Evolutionary conservation across 1,140 invertebrate species (phyloP), one percentile per base, ranked within the genome.

Genomic region (Leptinotarsa defecta): DNA sequence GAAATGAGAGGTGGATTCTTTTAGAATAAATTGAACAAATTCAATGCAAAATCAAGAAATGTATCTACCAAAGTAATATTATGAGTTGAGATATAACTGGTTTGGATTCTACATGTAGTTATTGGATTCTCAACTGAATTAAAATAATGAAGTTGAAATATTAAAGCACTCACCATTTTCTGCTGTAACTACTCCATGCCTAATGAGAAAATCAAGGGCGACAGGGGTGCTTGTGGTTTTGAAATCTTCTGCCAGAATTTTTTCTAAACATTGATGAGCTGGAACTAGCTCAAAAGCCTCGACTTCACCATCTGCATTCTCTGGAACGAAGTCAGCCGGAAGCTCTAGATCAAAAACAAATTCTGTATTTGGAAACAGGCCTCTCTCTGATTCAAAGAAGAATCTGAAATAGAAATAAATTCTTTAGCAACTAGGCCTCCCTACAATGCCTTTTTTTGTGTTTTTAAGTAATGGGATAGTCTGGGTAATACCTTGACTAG

Each of bases 341-440:
- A 98, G 86, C 87, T 97, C 95, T 77, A 98, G 88, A 86, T 98
- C 97, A 86, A 93, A 98, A n/a, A 97, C 92, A 87, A 96, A 98
- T 86, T 97, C 94, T 17, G 95, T 96, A 83, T 98, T 97, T 20
- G 96, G 96, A 83, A 96, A 96, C 24, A 98, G 86, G 1, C 96
- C 97, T 81, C 94, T 89, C 85, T 96, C 94, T 84, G 95, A 96
- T 87, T 97, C 94, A 85, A 95, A 96, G 83, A 94, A 96, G 83
- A 97, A 94, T 80, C 93, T 95, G 57, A 13, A 79, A 78, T 20
- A 11, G 34, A 43, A 76, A 72, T 22, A 17, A 75, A 1, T 43
- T 43, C 0, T 11, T 43, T 43, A 11, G 8, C 34, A 43, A 43
- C 11, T 43, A 11, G 34, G 34, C 34, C 34, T 43, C 0, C 1